phyloP scores from a whole-genome alignment of 2,797 vertebrate genomes.

The Chelon auratus region DNA sequence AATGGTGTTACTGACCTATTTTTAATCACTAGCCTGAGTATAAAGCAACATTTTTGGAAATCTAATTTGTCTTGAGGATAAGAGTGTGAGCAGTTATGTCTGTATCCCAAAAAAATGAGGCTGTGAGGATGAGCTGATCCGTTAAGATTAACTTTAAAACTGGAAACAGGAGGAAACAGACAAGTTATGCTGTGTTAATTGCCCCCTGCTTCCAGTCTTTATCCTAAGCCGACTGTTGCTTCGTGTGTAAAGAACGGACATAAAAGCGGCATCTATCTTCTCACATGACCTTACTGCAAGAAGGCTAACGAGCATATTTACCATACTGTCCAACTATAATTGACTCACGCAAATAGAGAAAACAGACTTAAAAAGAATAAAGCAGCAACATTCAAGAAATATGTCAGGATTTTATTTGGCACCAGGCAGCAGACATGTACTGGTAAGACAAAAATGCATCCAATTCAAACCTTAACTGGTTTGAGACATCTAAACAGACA shows the following conservation, averaged over 20 bases:
- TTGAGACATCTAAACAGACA: neutral
- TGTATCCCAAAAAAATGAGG: neutral
- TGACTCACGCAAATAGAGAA: neutral
- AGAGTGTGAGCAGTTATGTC: neutral
- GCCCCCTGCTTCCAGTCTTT: neutral
- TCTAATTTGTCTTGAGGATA: neutral
- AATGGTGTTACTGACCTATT: constrained; percentile 1
- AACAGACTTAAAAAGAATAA: neutral
- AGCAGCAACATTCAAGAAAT: neutral
- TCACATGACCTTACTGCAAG: neutral
- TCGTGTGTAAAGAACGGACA: neutral
- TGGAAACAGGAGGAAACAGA: neutral
- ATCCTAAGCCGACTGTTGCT: neutral
- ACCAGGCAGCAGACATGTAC: neutral
- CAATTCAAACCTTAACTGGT: neutral
- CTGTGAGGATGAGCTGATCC: neutral
- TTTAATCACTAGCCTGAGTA: constrained; percentile 16
- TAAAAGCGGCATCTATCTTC: constrained; percentile 4
- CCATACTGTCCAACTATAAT: neutral
- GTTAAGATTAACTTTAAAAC: neutral
- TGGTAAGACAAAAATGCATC: neutral
- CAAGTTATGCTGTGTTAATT: neutral
- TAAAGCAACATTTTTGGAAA: constrained; percentile 16
- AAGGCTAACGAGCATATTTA: neutral
- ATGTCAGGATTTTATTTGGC: neutral